Evolutionary conservation across 2,888 invertebrate species (phyloP).

Genomic region (Escarpia spicata): DNA sequence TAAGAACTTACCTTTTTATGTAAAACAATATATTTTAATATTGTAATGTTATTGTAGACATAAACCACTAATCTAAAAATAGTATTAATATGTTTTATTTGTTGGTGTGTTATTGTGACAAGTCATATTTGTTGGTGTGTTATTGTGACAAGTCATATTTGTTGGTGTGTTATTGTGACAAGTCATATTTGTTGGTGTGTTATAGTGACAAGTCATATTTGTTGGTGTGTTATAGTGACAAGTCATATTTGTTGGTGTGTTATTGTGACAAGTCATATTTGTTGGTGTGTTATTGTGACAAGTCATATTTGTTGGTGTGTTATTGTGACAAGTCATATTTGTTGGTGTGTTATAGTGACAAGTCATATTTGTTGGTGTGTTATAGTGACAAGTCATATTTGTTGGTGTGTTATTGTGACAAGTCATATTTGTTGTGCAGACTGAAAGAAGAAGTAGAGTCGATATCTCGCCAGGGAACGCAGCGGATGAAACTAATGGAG

Average conservation of each 20-base stretch:
- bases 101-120: no score
- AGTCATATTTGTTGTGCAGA: slow-evolving; percentile 40
- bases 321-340: no score
- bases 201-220: background rate
- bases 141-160: background rate
- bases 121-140: background rate
- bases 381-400: no score
- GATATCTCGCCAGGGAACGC: slow-evolving; percentile 52
- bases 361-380: background rate
- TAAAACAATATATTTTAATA: background rate
- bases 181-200: background rate
- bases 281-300: no score
- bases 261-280: background rate
- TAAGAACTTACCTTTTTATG: background rate
- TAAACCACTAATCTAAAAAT: background rate
- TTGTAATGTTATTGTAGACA: background rate
- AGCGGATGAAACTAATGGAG: slow-evolving; percentile 53
- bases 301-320: background rate
- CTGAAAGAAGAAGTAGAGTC: slow-evolving; percentile 57
- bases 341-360: no score
- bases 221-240: background rate
- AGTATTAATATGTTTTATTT: background rate
- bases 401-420: no score
- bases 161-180: background rate
- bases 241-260: background rate